phyloP scores from a whole-genome alignment of 2,113 vertebrate species.

The Paramisgurnus dabryanus region DNA sequence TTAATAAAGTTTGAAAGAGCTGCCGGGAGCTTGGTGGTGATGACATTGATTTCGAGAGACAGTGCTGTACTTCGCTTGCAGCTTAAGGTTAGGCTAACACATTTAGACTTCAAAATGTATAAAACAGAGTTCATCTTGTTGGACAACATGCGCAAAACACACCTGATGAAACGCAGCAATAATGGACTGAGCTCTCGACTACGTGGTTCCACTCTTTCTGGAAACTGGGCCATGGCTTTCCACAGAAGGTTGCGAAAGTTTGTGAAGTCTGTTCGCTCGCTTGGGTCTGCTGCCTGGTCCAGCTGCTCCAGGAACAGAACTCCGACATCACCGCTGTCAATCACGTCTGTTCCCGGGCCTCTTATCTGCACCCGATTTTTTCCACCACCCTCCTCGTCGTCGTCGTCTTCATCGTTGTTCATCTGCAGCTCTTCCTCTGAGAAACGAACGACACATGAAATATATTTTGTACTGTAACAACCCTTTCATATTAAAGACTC shows the following conservation, averaged over 20 bases:
- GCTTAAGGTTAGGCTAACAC: no score
- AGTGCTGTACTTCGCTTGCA: no score
- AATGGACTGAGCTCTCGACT: slow-evolving; percentile 91
- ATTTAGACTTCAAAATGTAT: no score
- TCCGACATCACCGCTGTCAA: slow-evolving; percentile 72
- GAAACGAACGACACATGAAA: not conserved
- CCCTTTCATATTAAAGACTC: no score
- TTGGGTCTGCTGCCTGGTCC: slow-evolving; percentile 64
- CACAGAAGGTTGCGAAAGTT: slow-evolving; percentile 93
- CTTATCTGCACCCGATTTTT: slow-evolving; percentile 4
- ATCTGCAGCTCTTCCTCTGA: slow-evolving; percentile 84
- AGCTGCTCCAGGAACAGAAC: slow-evolving; percentile 80
- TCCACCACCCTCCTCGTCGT: slow-evolving; percentile 10
- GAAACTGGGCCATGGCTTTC: slow-evolving; percentile 85
- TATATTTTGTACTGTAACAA: no score
- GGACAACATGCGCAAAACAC: slow-evolving; percentile 29
- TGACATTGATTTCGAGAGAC: no score
- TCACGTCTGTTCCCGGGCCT: slow-evolving; percentile 68
- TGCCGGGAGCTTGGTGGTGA: no score
- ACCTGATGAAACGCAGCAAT: slow-evolving; percentile 92
- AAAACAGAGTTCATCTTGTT: no score
- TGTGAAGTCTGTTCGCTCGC: slow-evolving; percentile 84
- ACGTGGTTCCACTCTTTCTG: slow-evolving; percentile 88
- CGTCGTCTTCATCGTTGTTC: slow-evolving; percentile 54
- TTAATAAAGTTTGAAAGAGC: no score